Evolutionary conservation across 2,113 vertebrate species (phyloP).

Genomic region (Coregonus clupeaformis): DNA sequence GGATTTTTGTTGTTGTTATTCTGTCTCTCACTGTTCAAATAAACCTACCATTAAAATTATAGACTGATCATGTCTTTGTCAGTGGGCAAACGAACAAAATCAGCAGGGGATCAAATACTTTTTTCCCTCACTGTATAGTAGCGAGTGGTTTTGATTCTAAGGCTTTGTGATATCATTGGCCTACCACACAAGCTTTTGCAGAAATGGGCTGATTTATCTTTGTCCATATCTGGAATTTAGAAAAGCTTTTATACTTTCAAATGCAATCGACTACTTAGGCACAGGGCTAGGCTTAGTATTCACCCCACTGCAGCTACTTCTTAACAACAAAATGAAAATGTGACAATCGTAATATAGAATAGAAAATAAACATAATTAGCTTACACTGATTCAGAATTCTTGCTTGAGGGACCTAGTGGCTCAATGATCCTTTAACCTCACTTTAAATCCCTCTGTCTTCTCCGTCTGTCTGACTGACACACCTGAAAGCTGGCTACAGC

Average conservation of each 20-base stretch:
- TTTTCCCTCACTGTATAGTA: too few species aligned
- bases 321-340: neutral
- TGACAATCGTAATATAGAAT: neutral
- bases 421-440: neutral
- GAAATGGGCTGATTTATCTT: too few species aligned
- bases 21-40: too few species aligned
- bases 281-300: neutral
- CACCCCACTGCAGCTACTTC: neutral
- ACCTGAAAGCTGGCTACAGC: slow-evolving; percentile 12
- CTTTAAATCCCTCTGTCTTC: neutral
- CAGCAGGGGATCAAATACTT: too few species aligned
- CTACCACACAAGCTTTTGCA: neutral
- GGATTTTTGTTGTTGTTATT: too few species aligned
- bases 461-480: neutral
- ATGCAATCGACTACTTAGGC: neutral
- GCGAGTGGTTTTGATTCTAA: too few species aligned
- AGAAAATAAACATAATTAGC: neutral
- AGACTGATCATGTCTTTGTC: too few species aligned
- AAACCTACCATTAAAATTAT: too few species aligned
- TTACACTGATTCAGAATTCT: neutral
- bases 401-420: slow-evolving; percentile 29
- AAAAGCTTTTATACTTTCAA: neutral
- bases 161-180: too few species aligned
- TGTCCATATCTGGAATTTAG: too few species aligned
- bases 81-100: too few species aligned